These are phyloP conservation scores for Fabriciana adippe DNA, from an alignment of 2,888 invertebrate genomes.

Conservation along the genomic window DNA sequence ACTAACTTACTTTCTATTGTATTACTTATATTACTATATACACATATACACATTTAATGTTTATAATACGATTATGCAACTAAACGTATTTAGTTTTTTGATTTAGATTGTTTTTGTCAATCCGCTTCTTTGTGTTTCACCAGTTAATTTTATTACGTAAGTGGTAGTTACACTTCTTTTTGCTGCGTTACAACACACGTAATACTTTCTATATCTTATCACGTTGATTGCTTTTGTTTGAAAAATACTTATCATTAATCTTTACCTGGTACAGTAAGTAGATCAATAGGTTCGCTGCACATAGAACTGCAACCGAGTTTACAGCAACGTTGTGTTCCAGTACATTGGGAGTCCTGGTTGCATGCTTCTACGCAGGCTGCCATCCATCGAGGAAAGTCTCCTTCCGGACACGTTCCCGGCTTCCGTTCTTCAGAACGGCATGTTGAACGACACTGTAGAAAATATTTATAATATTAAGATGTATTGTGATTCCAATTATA, in stretches of 20 bases:
- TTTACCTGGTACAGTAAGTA: conserved; percentile 82
- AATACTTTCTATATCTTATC: conserved; percentile 5
- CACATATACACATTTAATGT: no score
- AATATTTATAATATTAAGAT: neutral
- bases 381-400: conserved; percentile 78
- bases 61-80: neutral
- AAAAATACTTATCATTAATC: conserved; percentile 1
- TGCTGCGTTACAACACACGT: neutral
- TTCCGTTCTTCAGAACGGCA: conserved; percentile 78
- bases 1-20: no score
- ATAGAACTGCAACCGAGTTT: conserved; percentile 85
- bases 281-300: conserved; percentile 84
- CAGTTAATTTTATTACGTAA: conserved; percentile 1
- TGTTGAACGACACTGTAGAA: conserved; percentile 80
- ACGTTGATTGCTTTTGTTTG: neutral
- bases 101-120: conserved; percentile 8
- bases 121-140: conserved; percentile 4
- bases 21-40: no score
- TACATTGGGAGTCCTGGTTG: conserved; percentile 85
- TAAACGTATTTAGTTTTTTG: neutral
- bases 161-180: neutral
- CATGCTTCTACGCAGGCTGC: conserved; percentile 84
- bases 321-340: conserved; percentile 87
- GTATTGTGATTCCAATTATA: neutral
- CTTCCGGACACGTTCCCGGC: conserved; percentile 69